Evolutionary conservation across 2,797 vertebrate species (phyloP), one percentile per base, ranked within the genome.

Genomic region (Pelodytes ibericus): DNA sequence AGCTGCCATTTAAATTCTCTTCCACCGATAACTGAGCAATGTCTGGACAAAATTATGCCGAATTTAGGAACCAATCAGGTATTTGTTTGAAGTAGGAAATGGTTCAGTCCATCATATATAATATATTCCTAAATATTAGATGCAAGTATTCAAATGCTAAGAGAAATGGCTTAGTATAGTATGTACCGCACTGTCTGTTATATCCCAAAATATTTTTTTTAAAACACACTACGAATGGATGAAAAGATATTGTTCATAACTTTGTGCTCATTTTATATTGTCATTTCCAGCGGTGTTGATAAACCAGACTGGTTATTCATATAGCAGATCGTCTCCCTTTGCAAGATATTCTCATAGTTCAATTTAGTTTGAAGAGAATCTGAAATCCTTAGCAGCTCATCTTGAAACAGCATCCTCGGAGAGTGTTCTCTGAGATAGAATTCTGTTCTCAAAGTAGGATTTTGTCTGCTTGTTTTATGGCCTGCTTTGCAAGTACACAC

Each of bases 371-470:
- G 51, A 84, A 75, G 49, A 72, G 61, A 80, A 66, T 80, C 77
- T 72, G 77, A 85, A 83, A 79, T 68, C 59, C 24, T 72, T 71
- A 56, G 72, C 72, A 71, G 72, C 62, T 80, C 61, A 82, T 81
- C 80, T 26, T 2, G 66, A 74, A 72, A 39, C 36, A 3, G 58
- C 7, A 0, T 82, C 83, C 80, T 74, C 39, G 0, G 63, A 84
- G 84, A 87, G 31, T 36, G 1, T 0, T 41, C 63, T 10, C 2
- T 44, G 83, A 74, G 27, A 85, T 83, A 84, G 85, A 85, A 69
- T 76, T 76, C 67, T 63, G 59, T 63, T 76, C 66, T 41, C 66
- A 62, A 60, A 70, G 66, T 70, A 76, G 49, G 56, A 72, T 81
- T 77, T 71, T 70, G n/a, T 49, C 71, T 39, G 53, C 82, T 79